These are phyloP conservation scores for Chesias legatella DNA, from an alignment of 2,888 invertebrate species.

Conservation along the genomic window DNA sequence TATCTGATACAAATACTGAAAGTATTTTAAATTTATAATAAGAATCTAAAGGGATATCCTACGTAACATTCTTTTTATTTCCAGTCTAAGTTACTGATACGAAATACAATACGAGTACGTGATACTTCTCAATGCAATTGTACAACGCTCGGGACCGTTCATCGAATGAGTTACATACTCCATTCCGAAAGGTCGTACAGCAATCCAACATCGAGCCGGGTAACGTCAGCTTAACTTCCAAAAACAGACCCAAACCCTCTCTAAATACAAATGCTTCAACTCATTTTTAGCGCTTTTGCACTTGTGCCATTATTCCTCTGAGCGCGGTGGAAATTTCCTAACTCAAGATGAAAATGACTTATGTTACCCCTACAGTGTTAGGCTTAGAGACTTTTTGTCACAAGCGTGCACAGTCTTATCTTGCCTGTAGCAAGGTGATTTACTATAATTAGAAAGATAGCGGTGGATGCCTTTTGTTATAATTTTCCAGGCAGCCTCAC, in stretches of 20 bases:
- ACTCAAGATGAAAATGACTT: constrained; percentile 51
- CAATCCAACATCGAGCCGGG: constrained; percentile 38
- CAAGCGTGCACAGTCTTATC: constrained; percentile 67
- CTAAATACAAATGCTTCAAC: constrained; percentile 41
- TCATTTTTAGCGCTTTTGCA: constrained; percentile 36
- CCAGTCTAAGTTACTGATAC: constrained; percentile 29
- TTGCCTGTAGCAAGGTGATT: constrained; percentile 79
- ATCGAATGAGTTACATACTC: constrained; percentile 57
- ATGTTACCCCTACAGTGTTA: constrained; percentile 42
- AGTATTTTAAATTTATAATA: constrained; percentile 3
- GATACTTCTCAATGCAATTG: constrained; percentile 64
- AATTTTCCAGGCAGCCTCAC: constrained; percentile 77
- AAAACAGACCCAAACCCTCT: constrained; percentile 42
- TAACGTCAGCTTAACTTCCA: constrained; percentile 40
- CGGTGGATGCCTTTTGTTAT: constrained; percentile 80
- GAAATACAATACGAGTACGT: constrained; percentile 47
- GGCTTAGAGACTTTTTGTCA: constrained; percentile 61
- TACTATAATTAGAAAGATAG: constrained; percentile 82
- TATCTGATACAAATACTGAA: constrained; percentile 27
- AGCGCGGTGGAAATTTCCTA: constrained; percentile 39
- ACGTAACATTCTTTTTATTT: constrained; percentile 23
- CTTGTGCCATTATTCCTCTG: constrained; percentile 45
- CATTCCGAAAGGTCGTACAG: constrained; percentile 53
- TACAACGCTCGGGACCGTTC: constrained; percentile 70
- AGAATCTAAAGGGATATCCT: constrained; percentile 27